Base-by-base conservation (phyloP, 2,797 vertebrate genomes). In the Natrix natrix region DNA sequence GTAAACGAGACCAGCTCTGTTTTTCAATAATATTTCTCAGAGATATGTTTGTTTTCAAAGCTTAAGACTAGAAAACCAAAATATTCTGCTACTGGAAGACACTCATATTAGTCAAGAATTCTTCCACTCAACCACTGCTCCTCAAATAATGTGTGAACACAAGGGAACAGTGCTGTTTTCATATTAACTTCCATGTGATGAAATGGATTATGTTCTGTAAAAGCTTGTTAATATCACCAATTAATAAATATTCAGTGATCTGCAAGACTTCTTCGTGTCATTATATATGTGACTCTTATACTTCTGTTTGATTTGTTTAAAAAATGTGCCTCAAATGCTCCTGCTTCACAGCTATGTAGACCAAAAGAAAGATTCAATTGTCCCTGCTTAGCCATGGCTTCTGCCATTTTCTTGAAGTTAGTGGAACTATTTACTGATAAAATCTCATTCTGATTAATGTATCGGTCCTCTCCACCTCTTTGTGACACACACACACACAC, bases 1-100 rank as follows among this genome's bases (percentile, higher is more conserved):
- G 99, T 99, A 96, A 93, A 28, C 10, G 6, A 86, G 26, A 4
- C 61, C 32, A 93, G 16, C 48, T n/a, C 4, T 94, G 61, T 90
- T 4, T 86, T 91, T 61, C 0, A 16, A 1, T 28, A 90, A 48
- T 37, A 55, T 17, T 93, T 1, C 86, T 90, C 90, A 94, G 91
- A 87, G 28, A 0, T 48, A 32, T 5, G 1, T 32, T 63, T 93
- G 5, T 78, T 93, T 92, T 86, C 91, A 93, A 92, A 95, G 24
- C 22, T 86, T 57, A 89, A 61, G 93, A 86, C 66, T 86, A 48
- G 61, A 8, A 37, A 74, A 32, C n/a, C 66, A 37, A 74, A 37
- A 74, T 20, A 37, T 74, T 74, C 1, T 37, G n/a, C 32, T 37
- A 8, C 14, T 16, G 17, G 6, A 37, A 74, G 66, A 37, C 7